Conservation (phyloP, 1,140 invertebrate genomes). For the Rhopalosiphum maidis region DNA sequence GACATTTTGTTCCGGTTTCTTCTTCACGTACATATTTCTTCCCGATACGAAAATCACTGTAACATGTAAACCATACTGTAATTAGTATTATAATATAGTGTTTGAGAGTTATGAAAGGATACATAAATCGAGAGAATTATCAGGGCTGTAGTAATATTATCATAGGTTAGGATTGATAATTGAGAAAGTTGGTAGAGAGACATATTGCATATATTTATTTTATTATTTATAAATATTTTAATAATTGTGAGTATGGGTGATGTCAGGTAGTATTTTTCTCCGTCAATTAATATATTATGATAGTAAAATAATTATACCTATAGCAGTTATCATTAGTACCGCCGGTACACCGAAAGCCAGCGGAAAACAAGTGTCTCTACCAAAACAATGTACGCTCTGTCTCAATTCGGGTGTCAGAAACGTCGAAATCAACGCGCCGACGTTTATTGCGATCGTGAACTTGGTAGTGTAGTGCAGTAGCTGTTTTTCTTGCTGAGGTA, state of each 20-base stretch:
- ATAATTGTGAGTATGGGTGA: no score
- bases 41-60: constrained; percentile 83
- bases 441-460: constrained; percentile 94
- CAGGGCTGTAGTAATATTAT: no score
- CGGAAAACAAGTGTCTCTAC: constrained; percentile 62
- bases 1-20: constrained; percentile 83
- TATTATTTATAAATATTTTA: no score
- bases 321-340: constrained; percentile 80
- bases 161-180: no score
- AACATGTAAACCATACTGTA: not conserved
- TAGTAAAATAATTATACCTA: constrained; percentile 66
- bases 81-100: not conserved
- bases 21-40: constrained; percentile 78
- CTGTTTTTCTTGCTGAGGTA: constrained; percentile 79
- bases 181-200: no score
- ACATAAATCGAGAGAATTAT: no score
- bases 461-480: constrained; percentile 87
- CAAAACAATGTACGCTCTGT: constrained; percentile 83
- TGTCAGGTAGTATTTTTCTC: no score
- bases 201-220: no score
- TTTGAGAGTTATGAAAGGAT: no score
- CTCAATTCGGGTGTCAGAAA: constrained; percentile 87
- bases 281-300: no score
- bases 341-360: constrained; percentile 92
- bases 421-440: constrained; percentile 90